Evolutionary conservation across 2,888 invertebrate genomes (phyloP), one percentile per base, ranked within the genome.

Genomic region (Idaea biselata): DNA sequence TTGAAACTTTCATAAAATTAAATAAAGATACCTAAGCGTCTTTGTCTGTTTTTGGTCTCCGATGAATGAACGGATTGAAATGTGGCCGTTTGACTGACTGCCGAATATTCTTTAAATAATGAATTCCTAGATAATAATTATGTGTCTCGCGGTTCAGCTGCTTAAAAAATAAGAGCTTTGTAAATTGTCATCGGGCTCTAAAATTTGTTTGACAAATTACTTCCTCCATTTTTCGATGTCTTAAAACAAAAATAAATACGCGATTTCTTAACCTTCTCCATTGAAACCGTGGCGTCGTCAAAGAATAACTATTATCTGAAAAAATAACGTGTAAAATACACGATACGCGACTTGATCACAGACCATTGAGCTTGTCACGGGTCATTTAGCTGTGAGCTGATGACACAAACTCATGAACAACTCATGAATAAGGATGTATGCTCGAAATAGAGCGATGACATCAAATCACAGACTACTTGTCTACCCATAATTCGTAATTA

Each of bases 301-400:
- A 17, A 55, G 16, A 55, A 55, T 16, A n/a, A 17, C 17, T 55
- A 55, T 17, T 16, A 55, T 17, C 17, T 44, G 14, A 44, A 44
- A 7, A 44, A 44, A 44, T 44, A 44, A 44, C 14, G 44, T 44
- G 44, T 44, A 44, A 44, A n/a, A 44, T 44, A 44, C 14, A 44
- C 8, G 44, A 44, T 44, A 44, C 8, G 14, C 44, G 64, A 67
- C 61, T 68, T 56, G 65, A 62, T 70, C 64, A 61, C 69, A 63
- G 63, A 65, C 65, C 69, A 73, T 71, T 73, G 71, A 68, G 64
- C 63, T 55, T 66, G 68, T 69, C 69, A 69, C 60, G 60, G 63
- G 60, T 62, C 57, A 71, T 66, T 66, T 67, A 65, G 60, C 67
- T 58, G 65, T 60, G 44, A 53, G 63, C 62, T 66, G 62, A 65